Evolutionary conservation across 2,797 vertebrate genomes (phyloP).

Genomic region (Cyprinella venusta): DNA sequence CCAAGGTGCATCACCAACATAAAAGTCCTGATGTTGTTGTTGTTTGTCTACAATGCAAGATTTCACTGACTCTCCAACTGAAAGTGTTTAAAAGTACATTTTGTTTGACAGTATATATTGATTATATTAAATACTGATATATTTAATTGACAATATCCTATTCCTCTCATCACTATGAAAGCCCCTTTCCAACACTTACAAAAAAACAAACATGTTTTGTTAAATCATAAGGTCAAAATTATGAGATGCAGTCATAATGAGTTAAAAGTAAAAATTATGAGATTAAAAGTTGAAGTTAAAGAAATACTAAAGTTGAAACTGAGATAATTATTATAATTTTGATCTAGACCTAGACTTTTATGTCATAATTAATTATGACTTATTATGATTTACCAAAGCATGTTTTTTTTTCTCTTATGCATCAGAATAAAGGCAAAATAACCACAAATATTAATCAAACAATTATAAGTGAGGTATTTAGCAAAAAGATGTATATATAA

Average conservation of each 20-base stretch:
- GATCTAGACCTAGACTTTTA: neutral
- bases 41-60: neutral
- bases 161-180: neutral
- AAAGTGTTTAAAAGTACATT: neutral
- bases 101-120: neutral
- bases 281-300: neutral
- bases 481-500: neutral
- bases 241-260: neutral
- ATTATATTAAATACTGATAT: no score
- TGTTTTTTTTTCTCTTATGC: neutral
- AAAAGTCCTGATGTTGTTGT: neutral
- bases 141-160: slow-evolving; percentile 1
- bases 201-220: neutral
- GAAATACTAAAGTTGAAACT: neutral
- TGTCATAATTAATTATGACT: neutral
- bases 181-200: neutral
- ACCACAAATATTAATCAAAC: neutral
- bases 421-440: neutral
- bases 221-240: neutral
- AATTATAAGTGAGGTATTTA: neutral
- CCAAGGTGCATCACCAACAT: neutral
- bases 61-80: neutral
- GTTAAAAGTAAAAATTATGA: neutral
- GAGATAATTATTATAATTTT: no score
- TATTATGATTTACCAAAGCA: neutral